A percentile compares a stretch with the other conserved stretches of the same genome.
Evolutionary conservation across 2,797 vertebrate genomes (phyloP).

Genomic region (Alectoris magna): DNA sequence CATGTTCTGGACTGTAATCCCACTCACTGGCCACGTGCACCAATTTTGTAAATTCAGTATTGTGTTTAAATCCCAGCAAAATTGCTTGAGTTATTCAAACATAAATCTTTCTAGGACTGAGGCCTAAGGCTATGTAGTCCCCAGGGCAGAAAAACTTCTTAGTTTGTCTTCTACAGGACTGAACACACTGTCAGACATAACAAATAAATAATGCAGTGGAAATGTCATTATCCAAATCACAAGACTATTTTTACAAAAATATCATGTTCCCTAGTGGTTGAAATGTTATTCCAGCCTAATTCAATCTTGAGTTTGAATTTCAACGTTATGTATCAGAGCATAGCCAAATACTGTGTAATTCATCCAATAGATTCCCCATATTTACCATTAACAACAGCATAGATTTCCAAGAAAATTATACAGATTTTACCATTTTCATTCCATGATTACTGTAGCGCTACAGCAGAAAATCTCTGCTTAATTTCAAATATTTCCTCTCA

Average conservation of each 20-base stretch:
- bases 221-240: conserved; percentile 51
- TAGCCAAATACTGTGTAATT: background rate
- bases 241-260: conserved; percentile 39
- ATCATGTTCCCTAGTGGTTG: conserved; percentile 17
- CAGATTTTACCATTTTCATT: background rate
- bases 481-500: background rate
- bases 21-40: background rate
- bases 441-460: background rate
- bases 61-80: conserved; percentile 31
- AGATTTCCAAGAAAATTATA: background rate
- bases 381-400: background rate
- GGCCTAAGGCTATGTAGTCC: background rate
- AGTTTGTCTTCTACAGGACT: conserved; percentile 26
- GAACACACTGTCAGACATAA: conserved; percentile 44
- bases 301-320: background rate
- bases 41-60: conserved; percentile 33
- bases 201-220: conserved; percentile 60
- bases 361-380: background rate
- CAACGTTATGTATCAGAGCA: background rate
- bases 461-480: background rate
- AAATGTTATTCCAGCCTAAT: conserved; percentile 16
- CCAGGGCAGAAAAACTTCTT: conserved; percentile 30
- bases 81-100: conserved; percentile 15
- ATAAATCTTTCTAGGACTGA: conserved; percentile 39
- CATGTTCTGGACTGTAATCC: conserved; percentile 15